These are phyloP conservation scores for Berghia stephanieae DNA, from an alignment of 1,140 invertebrate species.

Conservation along the genomic window DNA sequence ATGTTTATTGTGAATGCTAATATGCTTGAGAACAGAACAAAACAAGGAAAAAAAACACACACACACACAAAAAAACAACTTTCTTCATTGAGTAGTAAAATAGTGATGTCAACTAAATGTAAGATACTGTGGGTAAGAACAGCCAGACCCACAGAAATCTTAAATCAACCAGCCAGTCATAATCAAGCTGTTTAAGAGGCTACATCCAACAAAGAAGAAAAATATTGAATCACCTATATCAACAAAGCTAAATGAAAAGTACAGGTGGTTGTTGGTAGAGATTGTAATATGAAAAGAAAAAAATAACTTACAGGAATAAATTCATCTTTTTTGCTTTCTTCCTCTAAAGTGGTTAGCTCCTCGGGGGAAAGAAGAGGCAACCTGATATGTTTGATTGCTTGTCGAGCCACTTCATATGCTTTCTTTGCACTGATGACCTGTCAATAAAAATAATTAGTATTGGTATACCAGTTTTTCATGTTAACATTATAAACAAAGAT, in stretches of 20 bases:
- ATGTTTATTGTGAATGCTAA: too few relatives aligned
- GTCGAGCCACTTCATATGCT: slow-evolving; percentile 47
- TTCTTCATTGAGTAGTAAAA: too few relatives aligned
- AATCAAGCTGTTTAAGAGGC: not conserved
- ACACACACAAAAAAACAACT: not conserved
- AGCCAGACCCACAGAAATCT: not conserved
- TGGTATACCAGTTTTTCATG: too few relatives aligned
- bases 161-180: not conserved
- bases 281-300: too few relatives aligned
- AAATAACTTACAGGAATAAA: slow-evolving; percentile 58
- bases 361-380: slow-evolving; percentile 68
- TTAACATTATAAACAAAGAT: too few relatives aligned
- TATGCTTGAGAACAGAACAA: too few relatives aligned
- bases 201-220: slow-evolving; percentile 15
- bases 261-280: too few relatives aligned
- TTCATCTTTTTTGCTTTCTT: slow-evolving; percentile 61
- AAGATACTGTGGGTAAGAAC: too few relatives aligned
- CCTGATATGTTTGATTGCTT: slow-evolving; percentile 50
- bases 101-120: too few relatives aligned
- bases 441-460: too few relatives aligned
- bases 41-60: not conserved
- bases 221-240: slow-evolving; percentile 17
- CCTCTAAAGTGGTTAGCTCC: slow-evolving; percentile 58
- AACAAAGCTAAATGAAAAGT: slow-evolving; percentile 8
- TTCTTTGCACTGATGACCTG: slow-evolving; percentile 56